Base-by-base conservation (phyloP, 2,888 invertebrate species). In the Noctua comes region DNA sequence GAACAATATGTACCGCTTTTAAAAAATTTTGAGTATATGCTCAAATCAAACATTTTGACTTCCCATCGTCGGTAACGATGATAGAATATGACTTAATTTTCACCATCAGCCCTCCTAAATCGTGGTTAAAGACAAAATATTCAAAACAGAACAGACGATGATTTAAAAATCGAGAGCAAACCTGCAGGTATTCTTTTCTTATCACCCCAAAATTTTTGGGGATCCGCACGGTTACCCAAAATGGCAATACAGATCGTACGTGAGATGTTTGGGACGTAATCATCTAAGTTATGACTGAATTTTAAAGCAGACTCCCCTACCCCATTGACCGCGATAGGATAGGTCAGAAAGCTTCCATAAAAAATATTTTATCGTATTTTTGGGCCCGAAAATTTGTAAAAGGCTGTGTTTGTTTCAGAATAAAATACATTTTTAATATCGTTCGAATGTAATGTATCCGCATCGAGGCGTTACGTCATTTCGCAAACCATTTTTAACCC, bases 221-320 rank as follows among this genome's bases (percentile, higher is more conserved):
- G 91, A 90, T 91, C 90, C 88, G 91, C 91, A 85, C 87, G 89
- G 91, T 90, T 91, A 93, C 93, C 91, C 88, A 91, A 93, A 93
- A 92, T 90, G 93, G 95, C 92, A 94, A 95, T 96, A 94, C 94
- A 95, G 96, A 96, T 96, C 91, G 95, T 92, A 96, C 96, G 96
- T 96, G 96, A 95, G 96, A 96, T 96, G 92, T 88, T 93, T 92
- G 80, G 83, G 89, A 87, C 89, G 90, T 93, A 93, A 91, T 91
- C 88, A 88, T 93, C 91, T 93, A 92, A 95, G 93, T 94, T 94
- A 95, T 93, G 93, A 89, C 87, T 89, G 91, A 92, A 94, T 95
- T 95, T 95, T 94, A 93, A 95, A 93, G 90, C 90, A 88, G 88
- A 81, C 73, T 68, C 86, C 88, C 85, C 68, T 79, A 83, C 79